Base-by-base conservation (phyloP, 2,888 invertebrate species). In the Aleiodes alternator region DNA sequence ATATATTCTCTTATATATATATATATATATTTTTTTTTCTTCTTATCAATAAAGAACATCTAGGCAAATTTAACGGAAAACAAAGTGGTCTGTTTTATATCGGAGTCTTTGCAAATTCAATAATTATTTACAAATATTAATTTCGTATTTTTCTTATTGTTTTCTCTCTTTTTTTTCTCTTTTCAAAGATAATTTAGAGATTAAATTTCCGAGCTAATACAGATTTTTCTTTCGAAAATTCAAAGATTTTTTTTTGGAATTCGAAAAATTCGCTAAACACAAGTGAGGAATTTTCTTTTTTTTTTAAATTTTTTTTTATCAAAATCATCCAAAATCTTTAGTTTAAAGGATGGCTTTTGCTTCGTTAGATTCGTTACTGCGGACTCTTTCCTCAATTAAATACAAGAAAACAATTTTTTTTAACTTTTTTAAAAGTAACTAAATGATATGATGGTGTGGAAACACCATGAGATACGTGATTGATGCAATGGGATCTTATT, bases 321-420 rank as follows among this genome's bases (percentile, higher is more conserved):
- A 43, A 43, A 43, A 9, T 7, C 43, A 43, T 43, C 43, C 43
- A 43, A 43, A 43, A 43, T 9, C 6, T 43, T 11, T 43, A 43
- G 50, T 77, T 76, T 43, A 61, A 74, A 80, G 78, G 81, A 80
- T 80, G 80, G 80, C 77, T 82, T 23, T 76, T 74, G 50, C 70
- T 81, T 83, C 79, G 79, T 80, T 81, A 80, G 76, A 70, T 80
- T 79, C 79, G 79, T 80, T 79, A 76, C 57, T 72, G 14, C 75
- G 73, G 75, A 78, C 77, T 77, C 53, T 72, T 72, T 57, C 34
- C n/a, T 59, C 70, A 55, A 11, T 73, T 68, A 59, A 34, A 69
- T 57, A 43, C 64, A 29, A 53, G 23, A 23, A 23, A 23, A 3
- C 34, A 48, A 38, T 55, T 38, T 64, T 56, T 23, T 23, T 23